Base-by-base conservation (phyloP, 2,113 vertebrate species). In the Gopherus flavomarginatus region DNA sequence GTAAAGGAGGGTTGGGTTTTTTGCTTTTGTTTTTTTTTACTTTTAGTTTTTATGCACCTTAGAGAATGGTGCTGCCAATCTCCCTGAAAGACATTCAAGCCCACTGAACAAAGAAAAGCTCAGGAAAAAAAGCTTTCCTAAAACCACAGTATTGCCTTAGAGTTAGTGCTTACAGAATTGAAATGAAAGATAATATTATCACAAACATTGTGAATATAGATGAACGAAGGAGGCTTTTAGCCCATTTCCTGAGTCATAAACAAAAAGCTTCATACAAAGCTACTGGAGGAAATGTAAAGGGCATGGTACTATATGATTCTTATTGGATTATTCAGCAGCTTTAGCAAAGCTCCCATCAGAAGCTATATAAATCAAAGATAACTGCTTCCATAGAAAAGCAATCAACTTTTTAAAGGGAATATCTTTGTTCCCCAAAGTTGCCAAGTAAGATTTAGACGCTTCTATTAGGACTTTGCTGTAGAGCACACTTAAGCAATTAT, bases 201-300 rank as follows among this genome's bases (percentile, higher is more conserved):
- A 85, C 31, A 94, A 94, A 97, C 97, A 93, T 94, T 95, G 35
- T 96, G 83, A 97, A 94, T 85, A 97, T 26, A 97, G 91, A 96
- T 96, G 95, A 97, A 95, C 93, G 65, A 92, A 98, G 88, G 83
- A 97, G 95, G 83, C 27, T 98, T 97, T 98, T 96, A 97, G 78
- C 57, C 89, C 53, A 93, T 97, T 97, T 98, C 92, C 94, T 97
- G 95, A 96, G 87, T 93, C 86, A 35, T 97, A 97, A 97, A 97
- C 91, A 97, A 97, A 97, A 87, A 95, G 31, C 50, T 92, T 42
- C 27, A 86, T 89, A 96, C 94, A 87, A 47, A 95, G 78, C 86
- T 97, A 95, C 81, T 97, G 65, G 94, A 92, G 11, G 56, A 97
- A 97, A 97, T 84, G 19, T 95, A 91, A 95, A 97, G 57, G 88